Evolutionary conservation across 2,113 vertebrate species (phyloP), one percentile per base, ranked within the genome.

Genomic region (Oplegnathus fasciatus): DNA sequence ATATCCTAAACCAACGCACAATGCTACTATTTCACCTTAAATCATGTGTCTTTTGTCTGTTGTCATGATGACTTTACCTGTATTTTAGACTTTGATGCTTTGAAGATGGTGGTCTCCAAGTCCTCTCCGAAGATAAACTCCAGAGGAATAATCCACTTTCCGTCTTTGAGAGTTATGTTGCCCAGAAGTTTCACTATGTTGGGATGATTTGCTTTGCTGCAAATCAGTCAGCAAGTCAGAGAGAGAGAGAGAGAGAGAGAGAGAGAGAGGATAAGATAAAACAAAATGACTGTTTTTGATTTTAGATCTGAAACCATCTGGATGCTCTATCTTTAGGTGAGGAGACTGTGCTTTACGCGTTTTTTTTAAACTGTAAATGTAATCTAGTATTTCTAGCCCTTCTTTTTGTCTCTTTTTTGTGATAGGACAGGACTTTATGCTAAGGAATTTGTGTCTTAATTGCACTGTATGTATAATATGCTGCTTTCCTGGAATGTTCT

Each of bases 71-170:
- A 22, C 18, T 24, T 57, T 85, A 95, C 95, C 93, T 80, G 83
- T 92, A 96, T 92, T 91, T 94, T 94, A 28, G 95, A 96, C 30
- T 79, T 91, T 66, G 91, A 28, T 37, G 74, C 18, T 7, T 92
- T 89, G 82, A 96, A 96, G 85, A 96, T 95, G 67, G 94, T 93
- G 24, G 91, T 95, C 84, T 96, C 95, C 5, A 96, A 83, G 65
- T 95, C 95, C 44, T 96, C 95, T 65, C 95, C 95, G 5, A 92
- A 92, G 77, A 96, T 91, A 22, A 96, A 96, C 91, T 96, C 95
- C 5, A 96, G 60, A 42, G 95, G 95, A 87, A 96, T 95, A 37
- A 95, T 58, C 94, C 94, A 96, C 86, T 89, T 94, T 9, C 82
- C 79, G 0, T 92, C 89, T 75, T 54, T 77, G 24, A 92, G 60